Evolutionary conservation across 2,113 vertebrate genomes (phyloP).

Genomic region (Channa maculata): DNA sequence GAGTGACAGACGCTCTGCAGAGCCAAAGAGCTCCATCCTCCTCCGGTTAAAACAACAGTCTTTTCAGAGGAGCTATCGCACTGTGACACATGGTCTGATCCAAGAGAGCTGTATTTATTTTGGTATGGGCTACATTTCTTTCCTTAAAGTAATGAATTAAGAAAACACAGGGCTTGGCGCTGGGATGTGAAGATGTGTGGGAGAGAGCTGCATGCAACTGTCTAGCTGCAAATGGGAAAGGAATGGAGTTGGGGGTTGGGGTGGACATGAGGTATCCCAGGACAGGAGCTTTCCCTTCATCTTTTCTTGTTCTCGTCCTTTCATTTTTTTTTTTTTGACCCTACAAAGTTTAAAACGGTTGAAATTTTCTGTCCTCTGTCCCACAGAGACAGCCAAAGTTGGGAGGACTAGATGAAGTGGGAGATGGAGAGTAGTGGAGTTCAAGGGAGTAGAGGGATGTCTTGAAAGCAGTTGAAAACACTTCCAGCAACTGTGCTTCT

Average conservation of each 20-base stretch:
- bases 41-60: constrained; percentile 79
- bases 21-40: constrained; percentile 77
- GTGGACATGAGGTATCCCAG: constrained; percentile 73
- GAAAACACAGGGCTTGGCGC: constrained; percentile 81
- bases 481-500: constrained; percentile 15
- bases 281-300: constrained; percentile 45
- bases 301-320: constrained; percentile 56
- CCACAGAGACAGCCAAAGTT: constrained; percentile 52
- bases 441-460: constrained; percentile 30
- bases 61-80: constrained; percentile 74
- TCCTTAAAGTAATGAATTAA: constrained; percentile 84
- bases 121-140: constrained; percentile 78
- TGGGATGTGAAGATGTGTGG: constrained; percentile 88
- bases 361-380: constrained; percentile 51
- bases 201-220: constrained; percentile 84
- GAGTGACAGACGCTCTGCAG: constrained; percentile 79
- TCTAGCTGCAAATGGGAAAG: constrained; percentile 83
- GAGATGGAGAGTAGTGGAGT: constrained; percentile 44
- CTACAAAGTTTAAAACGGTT: constrained; percentile 17
- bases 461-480: constrained; percentile 31
- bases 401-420: constrained; percentile 54
- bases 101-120: constrained; percentile 82
- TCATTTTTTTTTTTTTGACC: constrained; percentile 46
- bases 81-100: constrained; percentile 74
- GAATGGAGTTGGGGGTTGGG: constrained; percentile 78